Conservation (phyloP, 2,888 invertebrate species). For the Spicauda simplicius region DNA sequence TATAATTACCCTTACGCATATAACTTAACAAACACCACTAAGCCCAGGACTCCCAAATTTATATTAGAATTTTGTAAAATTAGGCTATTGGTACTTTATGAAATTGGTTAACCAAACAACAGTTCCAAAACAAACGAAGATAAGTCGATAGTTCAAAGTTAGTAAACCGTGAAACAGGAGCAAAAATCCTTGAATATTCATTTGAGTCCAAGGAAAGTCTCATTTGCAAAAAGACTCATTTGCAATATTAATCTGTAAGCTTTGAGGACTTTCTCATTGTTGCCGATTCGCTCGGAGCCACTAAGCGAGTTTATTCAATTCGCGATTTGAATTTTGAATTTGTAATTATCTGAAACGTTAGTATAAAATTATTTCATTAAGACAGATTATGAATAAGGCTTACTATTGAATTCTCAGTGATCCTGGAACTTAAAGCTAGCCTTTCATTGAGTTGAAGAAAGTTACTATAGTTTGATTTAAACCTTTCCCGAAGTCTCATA, state of each 20-base stretch:
- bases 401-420: neutral
- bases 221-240: conserved; percentile 40
- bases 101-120: too few species aligned
- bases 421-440: neutral
- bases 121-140: too few species aligned
- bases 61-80: too few species aligned
- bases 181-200: conserved; percentile 29
- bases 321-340: conserved; percentile 26
- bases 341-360: conserved; percentile 16
- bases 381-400: conserved; percentile 11
- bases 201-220: conserved; percentile 15
- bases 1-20: too few species aligned
- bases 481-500: too few species aligned
- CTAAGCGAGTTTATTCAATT: conserved; percentile 31
- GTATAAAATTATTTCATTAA: conserved; percentile 18
- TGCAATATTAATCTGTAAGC: conserved; percentile 46
- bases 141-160: neutral
- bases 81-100: too few species aligned
- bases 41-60: too few species aligned
- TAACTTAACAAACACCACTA: too few species aligned
- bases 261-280: conserved; percentile 43
- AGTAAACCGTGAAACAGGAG: conserved; percentile 15
- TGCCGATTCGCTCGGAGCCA: conserved; percentile 19
- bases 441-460: neutral
- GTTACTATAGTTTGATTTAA: too few species aligned